Conservation (phyloP, 2,888 invertebrate species). For the Eristalis tenax region DNA sequence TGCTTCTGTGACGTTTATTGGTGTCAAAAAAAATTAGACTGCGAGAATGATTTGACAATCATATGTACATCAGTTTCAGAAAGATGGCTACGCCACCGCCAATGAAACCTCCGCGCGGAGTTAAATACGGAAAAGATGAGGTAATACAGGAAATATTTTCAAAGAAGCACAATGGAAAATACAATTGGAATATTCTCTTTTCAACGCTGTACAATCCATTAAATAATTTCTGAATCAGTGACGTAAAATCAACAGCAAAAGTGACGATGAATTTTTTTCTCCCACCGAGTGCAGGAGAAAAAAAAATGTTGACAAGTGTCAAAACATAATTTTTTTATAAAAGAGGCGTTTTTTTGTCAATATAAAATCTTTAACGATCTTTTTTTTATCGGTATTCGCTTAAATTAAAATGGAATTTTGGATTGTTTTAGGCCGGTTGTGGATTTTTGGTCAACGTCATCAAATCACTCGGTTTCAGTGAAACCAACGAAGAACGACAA, state of each 20-base stretch:
- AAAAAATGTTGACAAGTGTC: conserved; percentile 27
- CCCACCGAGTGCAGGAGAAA: background rate
- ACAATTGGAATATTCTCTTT: background rate
- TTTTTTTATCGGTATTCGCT: background rate
- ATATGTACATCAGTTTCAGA: conserved; percentile 42
- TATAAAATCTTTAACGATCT: conserved; percentile 15
- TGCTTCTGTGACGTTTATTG: too few relatives aligned
- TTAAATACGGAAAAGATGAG: conserved; percentile 93
- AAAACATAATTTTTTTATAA: conserved; percentile 18
- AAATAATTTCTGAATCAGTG: background rate
- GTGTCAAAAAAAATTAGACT: too few relatives aligned
- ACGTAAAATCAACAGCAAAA: conserved; percentile 1
- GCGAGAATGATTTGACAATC: conserved; percentile 14
- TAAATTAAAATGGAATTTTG: conserved; percentile 26
- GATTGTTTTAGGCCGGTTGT: conserved; percentile 81
- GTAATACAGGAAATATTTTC: conserved; percentile 82
- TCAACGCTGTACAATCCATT: background rate
- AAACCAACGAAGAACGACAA: conserved; percentile 95
- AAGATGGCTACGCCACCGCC: conserved; percentile 86
- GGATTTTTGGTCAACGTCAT: conserved; percentile 96
- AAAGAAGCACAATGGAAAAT: background rate
- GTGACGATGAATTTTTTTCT: background rate
- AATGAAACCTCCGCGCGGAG: conserved; percentile 92
- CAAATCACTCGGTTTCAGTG: conserved; percentile 95
- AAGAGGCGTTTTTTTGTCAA: conserved; percentile 42